Evolutionary conservation across 2,888 invertebrate species (phyloP).

Genomic region (Netelia inedita): DNA sequence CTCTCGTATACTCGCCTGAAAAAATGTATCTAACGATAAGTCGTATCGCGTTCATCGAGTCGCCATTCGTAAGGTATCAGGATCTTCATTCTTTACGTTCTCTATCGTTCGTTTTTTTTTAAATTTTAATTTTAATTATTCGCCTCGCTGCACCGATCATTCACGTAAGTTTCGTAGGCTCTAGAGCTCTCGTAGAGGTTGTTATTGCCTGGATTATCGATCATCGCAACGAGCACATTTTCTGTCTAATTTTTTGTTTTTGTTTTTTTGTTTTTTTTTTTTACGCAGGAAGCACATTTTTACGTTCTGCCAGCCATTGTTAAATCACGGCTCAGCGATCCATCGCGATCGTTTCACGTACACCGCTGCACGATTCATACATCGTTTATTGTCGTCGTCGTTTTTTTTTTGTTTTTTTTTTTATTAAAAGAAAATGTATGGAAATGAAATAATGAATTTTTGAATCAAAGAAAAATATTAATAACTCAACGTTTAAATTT

Average conservation of each 20-base stretch:
- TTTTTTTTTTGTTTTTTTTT: neutral
- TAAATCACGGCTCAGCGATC: conserved; percentile 1
- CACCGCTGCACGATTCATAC: conserved; percentile 55
- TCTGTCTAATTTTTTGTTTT: conserved; percentile 20
- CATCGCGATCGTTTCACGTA: conserved; percentile 49
- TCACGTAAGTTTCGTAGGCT: conserved; percentile 38
- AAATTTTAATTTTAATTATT: neutral
- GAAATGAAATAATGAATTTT: neutral
- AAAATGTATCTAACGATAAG: neutral
- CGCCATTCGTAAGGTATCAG: conserved; percentile 35
- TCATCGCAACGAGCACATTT: conserved; percentile 36
- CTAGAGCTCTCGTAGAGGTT: conserved; percentile 40
- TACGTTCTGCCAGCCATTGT: conserved; percentile 29
- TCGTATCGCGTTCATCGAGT: conserved; percentile 1
- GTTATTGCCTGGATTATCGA: conserved; percentile 13
- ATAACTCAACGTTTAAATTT: neutral
- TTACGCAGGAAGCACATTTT: conserved; percentile 21
- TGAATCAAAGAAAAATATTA: neutral
- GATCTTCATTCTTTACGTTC: conserved; percentile 35
- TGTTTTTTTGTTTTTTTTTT: neutral
- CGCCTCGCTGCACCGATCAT: conserved; percentile 7
- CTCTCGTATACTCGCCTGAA: neutral
- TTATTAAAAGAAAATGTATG: neutral
- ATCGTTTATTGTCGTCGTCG: conserved; percentile 26
- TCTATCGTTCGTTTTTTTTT: neutral